These are phyloP conservation scores for Salpingus planirostris DNA, from an alignment of 2,888 invertebrate species.

Conservation along the genomic window DNA sequence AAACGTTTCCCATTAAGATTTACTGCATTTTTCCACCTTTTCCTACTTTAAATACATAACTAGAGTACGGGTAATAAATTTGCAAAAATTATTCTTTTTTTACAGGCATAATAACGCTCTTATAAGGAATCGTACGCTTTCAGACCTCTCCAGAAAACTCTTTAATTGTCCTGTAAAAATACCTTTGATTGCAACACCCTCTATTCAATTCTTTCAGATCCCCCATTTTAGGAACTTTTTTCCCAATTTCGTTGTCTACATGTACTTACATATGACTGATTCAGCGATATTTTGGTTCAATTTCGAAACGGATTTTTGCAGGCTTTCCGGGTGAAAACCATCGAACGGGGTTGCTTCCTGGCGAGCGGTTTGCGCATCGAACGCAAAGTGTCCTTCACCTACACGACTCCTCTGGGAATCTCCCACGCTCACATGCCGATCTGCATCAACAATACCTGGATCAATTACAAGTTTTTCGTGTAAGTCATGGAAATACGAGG, in stretches of 20 bases:
- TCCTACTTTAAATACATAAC: no score
- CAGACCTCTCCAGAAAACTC: no score
- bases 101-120: no score
- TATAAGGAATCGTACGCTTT: no score
- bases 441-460: conserved; percentile 31
- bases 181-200: no score
- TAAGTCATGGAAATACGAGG: conserved; percentile 21
- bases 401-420: conserved; percentile 28
- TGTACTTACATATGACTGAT: neutral
- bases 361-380: conserved; percentile 38
- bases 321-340: conserved; percentile 35
- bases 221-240: conserved; percentile 17
- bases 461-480: conserved; percentile 33
- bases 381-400: conserved; percentile 32
- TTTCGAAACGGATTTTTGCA: conserved; percentile 21
- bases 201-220: no score
- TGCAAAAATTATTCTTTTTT: no score
- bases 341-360: conserved; percentile 20
- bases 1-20: no score
- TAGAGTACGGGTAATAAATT: no score
- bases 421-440: conserved; percentile 32
- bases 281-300: conserved; percentile 1
- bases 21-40: no score
- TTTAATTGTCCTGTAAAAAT: no score
- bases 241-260: no score